These are phyloP conservation scores for Callospermophilus lateralis DNA, from an alignment of 2,113 vertebrate species.

Conservation along the genomic window DNA sequence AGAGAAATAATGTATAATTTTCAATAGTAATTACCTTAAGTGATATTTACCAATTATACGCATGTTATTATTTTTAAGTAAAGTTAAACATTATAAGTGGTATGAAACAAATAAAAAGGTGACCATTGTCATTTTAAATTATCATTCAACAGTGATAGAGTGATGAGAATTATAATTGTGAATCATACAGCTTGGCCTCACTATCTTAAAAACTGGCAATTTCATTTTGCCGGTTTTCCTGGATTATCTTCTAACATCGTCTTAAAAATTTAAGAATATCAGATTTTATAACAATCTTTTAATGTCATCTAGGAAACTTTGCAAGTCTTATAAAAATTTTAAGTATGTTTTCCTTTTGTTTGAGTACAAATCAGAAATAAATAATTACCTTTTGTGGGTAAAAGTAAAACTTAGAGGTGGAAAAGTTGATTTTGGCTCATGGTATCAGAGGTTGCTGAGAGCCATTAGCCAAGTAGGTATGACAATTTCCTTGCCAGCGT, in stretches of 20 bases:
- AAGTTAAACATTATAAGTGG: background rate
- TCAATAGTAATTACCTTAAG: background rate
- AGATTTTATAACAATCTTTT: background rate
- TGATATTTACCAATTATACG: too few species aligned
- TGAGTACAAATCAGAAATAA: background rate
- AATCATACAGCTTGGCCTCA: background rate
- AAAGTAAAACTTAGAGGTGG: too few species aligned
- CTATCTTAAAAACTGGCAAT: background rate
- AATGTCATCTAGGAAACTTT: background rate
- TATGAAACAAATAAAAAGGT: background rate
- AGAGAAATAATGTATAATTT: background rate
- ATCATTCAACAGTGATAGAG: background rate
- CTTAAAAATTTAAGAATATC: background rate
- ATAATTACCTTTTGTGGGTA: background rate
- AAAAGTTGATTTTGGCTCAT: too few species aligned
- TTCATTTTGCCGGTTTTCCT: background rate
- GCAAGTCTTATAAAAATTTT: background rate
- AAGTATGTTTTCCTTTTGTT: background rate
- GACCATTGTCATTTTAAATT: background rate
- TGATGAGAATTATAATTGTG: background rate
- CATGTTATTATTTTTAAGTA: background rate
- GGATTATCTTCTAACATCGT: background rate
- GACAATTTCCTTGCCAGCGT: too few species aligned
- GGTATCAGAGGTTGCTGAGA: too few species aligned
- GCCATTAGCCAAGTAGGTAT: too few species aligned